Base-by-base conservation (phyloP, 1,140 invertebrate species). In the Drosophila santomea region DNA sequence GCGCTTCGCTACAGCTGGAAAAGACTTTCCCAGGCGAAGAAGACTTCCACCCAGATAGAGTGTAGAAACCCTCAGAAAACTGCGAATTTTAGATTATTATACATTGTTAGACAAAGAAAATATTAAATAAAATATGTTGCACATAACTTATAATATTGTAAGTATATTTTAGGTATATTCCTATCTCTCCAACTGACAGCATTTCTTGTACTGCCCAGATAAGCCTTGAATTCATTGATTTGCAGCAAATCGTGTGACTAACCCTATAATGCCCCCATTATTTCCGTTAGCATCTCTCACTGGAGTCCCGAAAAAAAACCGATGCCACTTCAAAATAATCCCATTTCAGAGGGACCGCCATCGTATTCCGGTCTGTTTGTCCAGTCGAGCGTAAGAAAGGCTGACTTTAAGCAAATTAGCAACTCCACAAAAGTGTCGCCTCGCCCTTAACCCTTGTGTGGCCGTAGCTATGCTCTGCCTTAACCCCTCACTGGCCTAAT, bases 401-500 rank as follows among this genome's bases (percentile, higher is more conserved):
- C 74, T 56, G 74, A 64, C 74, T 83, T 78, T 89, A 84, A 78
- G 68, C 74, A 89, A 89, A 89, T 89, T 89, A 89, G 69, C 84
- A 78, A 80, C 83, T 68, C 69, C 75, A 80, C 64, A 83, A 83
- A 89, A 78, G 68, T 89, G 84, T 79, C 62, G 71, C 72, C 74
- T n/a, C 23, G 12, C 47, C 48, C 48, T 35, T 51, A 51, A 51
- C 48, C 41, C 41, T 54, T 28, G 25, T n/a, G 2, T 20, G 64
- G 17, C 23, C 25, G n/a, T 5, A 5, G 11, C 36, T 14, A 2
- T 38, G 17, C 41, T 20, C 1, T 20, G 14, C 71, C 52, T 12
- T 74, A 60, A 62, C 72, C 71, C 76, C 51, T 45, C 41, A 20
- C 76, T 80, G 84, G 84, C 80, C 81, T 90, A 90, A 90, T 90